Evolutionary conservation across 2,888 invertebrate species (phyloP).

Genomic region (Acrobasis suavella): DNA sequence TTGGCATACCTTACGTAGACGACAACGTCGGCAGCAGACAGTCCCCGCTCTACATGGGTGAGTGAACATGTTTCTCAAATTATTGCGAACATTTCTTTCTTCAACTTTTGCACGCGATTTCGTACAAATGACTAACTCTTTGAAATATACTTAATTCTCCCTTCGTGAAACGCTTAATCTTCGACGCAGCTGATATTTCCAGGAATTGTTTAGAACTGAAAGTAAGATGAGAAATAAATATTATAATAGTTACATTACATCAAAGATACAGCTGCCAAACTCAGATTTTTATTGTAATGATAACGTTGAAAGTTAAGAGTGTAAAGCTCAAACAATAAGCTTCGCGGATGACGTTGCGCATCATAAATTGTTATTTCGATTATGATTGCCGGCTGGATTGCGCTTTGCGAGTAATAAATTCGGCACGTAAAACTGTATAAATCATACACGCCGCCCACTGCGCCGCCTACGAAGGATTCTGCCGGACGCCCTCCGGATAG

Average conservation of each 20-base stretch:
- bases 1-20: conserved; percentile 96
- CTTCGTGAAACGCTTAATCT: no score
- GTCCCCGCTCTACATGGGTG: conserved; percentile 95
- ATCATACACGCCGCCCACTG: conserved; percentile 51
- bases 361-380: conserved; percentile 33
- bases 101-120: background rate
- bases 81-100: conserved; percentile 4
- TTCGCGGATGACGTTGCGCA: conserved; percentile 23
- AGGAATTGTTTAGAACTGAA: no score
- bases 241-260: background rate
- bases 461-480: conserved; percentile 42
- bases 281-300: conserved; percentile 7
- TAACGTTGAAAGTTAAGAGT: conserved; percentile 9
- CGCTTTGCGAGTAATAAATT: conserved; percentile 43
- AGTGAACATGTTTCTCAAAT: conserved; percentile 51
- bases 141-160: background rate
- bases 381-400: conserved; percentile 36
- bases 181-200: no score
- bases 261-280: background rate
- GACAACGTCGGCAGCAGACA: conserved; percentile 96
- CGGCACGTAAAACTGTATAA: conserved; percentile 51
- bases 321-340: conserved; percentile 31
- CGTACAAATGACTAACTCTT: background rate
- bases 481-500: conserved; percentile 45
- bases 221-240: no score